phyloP scores from a whole-genome alignment of 2,113 vertebrate genomes.

The Amia ocellicauda region DNA sequence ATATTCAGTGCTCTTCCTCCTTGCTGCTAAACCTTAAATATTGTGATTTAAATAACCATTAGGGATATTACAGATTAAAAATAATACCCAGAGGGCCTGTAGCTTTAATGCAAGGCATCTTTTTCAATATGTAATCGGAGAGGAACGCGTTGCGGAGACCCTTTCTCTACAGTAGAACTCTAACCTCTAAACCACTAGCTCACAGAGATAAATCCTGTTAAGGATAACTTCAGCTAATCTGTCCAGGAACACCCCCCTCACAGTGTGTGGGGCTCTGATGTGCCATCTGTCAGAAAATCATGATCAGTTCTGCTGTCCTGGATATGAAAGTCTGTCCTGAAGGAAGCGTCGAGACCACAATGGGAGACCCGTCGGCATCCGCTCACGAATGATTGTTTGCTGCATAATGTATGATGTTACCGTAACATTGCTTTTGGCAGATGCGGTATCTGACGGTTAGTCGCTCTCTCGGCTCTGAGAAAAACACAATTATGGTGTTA shows the following conservation, averaged over 20 bases:
- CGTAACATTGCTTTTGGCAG: not conserved
- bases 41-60: too few species aligned
- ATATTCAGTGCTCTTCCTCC: too few species aligned
- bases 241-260: constrained; percentile 25
- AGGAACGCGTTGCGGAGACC: too few species aligned
- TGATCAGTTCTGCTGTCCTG: constrained; percentile 10
- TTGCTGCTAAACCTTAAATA: too few species aligned
- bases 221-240: constrained; percentile 36
- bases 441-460: not conserved
- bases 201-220: constrained; percentile 10
- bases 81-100: too few species aligned
- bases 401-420: not conserved
- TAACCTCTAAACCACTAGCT: not conserved
- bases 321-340: not conserved
- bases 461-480: too few species aligned
- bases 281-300: constrained; percentile 51
- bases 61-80: not conserved
- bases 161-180: not conserved
- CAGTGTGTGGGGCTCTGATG: not conserved
- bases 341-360: too few species aligned
- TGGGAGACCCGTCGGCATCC: not conserved
- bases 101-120: not conserved
- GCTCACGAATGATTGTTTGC: too few species aligned
- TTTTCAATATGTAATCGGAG: too few species aligned
- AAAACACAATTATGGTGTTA: too few species aligned